Percentiles rank a stretch among this genome's conserved stretches.
Evolutionary conservation across 30 jellyfish, hydroid and myxozoan species (phyloP).

Genomic region (Calvadosia cruxmelitensis): DNA sequence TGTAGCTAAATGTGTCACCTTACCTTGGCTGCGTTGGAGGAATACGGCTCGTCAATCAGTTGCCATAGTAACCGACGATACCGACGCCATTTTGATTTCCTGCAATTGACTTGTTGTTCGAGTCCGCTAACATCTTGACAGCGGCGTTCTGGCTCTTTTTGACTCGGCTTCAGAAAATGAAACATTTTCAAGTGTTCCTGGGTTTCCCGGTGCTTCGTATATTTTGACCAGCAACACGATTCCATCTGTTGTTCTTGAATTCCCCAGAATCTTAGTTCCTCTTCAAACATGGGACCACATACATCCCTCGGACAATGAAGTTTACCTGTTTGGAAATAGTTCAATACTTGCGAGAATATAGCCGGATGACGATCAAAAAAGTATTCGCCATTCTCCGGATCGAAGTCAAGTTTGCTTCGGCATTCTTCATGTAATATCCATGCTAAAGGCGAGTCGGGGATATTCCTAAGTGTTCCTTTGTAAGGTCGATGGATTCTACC

Average conservation of each 20-base stretch:
- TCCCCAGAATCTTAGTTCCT: constrained; percentile 88
- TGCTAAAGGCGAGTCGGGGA: constrained; percentile 91
- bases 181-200: constrained; percentile 55
- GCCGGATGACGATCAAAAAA: constrained; percentile 91
- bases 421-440: constrained; percentile 55
- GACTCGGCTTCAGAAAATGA: constrained; percentile 6
- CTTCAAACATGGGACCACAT: constrained; percentile 91
- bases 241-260: constrained; percentile 94
- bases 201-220: constrained; percentile 69
- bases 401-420: constrained; percentile 46
- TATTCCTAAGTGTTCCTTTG: constrained; percentile 54
- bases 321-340: constrained; percentile 86
- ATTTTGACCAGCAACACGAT: constrained; percentile 85
- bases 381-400: constrained; percentile 36
- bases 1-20: too few species aligned
- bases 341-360: constrained; percentile 55
- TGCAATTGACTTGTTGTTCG: background rate
- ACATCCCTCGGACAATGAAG: constrained; percentile 86
- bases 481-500: constrained; percentile 71
- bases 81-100: constrained; percentile 15
- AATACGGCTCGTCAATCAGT: constrained; percentile 56
- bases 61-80: constrained; percentile 40
- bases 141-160: background rate
- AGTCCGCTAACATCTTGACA: background rate
- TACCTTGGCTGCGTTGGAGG: constrained; percentile 83